Percentiles rank a stretch among this genome's conserved stretches.
These are phyloP conservation scores for Leptodactylus fuscus DNA, from an alignment of 2,113 vertebrate genomes.

Conservation along the genomic window DNA sequence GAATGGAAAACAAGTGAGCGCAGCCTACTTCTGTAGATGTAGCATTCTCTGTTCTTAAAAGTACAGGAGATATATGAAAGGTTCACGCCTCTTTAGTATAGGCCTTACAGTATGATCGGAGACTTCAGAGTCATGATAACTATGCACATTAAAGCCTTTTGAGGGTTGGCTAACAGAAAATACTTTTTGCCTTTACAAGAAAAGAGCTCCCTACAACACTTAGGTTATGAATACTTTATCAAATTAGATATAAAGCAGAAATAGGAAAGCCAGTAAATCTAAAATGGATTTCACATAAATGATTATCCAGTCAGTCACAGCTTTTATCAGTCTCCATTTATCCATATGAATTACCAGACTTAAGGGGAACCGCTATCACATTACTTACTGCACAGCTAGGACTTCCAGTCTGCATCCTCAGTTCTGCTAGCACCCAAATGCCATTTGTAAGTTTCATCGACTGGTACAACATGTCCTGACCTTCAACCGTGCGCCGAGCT, in stretches of 20 bases:
- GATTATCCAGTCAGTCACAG: no score
- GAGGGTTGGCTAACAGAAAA: background rate
- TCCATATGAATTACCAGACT: no score
- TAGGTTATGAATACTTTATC: background rate
- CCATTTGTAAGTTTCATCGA: conserved; percentile 93
- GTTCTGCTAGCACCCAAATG: conserved; percentile 95
- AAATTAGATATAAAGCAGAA: no score
- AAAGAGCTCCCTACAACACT: background rate
- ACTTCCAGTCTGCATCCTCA: conserved; percentile 87
- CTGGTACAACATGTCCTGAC: conserved; percentile 98
- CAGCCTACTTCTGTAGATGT: no score
- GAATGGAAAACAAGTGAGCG: no score
- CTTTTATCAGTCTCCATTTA: no score
- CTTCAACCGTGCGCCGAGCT: conserved; percentile 92
- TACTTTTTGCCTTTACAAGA: background rate
- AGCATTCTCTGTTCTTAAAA: no score
- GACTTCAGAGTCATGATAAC: background rate
- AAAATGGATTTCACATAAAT: background rate
- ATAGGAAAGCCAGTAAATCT: background rate
- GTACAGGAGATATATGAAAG: background rate
- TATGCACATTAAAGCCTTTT: background rate
- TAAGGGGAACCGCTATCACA: no score
- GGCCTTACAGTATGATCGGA: background rate
- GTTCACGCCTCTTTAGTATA: background rate
- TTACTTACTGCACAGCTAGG: conserved; percentile 83